Base-by-base conservation (phyloP, 2,888 invertebrate species). In the Meiosimyza platycephala region DNA sequence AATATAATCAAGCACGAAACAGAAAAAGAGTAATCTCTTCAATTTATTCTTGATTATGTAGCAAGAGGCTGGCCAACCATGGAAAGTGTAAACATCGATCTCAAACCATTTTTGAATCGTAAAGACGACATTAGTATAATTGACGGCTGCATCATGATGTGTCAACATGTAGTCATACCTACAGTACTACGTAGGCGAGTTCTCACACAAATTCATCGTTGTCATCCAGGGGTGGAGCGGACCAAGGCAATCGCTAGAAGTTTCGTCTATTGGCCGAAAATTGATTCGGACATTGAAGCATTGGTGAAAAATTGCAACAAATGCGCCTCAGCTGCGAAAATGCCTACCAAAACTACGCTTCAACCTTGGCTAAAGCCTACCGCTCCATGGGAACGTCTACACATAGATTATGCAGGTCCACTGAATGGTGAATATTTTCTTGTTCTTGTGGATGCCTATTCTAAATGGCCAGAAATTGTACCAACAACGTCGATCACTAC, bases 391-490 rank as follows among this genome's bases (percentile, higher is more conserved):
- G 78, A 85, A 71, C 77, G 87, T 18, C 75, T 88, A 6, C 87
- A 88, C 78, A 78, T 86, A 16, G 88, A 88, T 77, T 87, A 85
- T 79, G 85, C 86, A 15, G 87, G 86, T 3, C 75, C 74, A 48
- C 55, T 76, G 5, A 68, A 76, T 2, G 75, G 71, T 6, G 55
- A 62, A 28, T 76, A 76, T 59, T 84, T 83, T 67, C 74, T 86
- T 7, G 76, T 88, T 15, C 76, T 87, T 9, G 81, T 85, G 5
- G 87, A 88, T 75, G 80, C 85, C 11, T 81, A 80, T 75, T 85
- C 86, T 0, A 88, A 88, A 74, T 88, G 86, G 86, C 80, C 83
- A 2, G 87, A 88, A 77, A 81, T 85, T 52, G 74, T 79, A 73
- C 64, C 74, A 69, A 78, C 79, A 48, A 77, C 75, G 57, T 74